Conservation (phyloP, 2,888 invertebrate genomes). For the Idaea biselata region DNA sequence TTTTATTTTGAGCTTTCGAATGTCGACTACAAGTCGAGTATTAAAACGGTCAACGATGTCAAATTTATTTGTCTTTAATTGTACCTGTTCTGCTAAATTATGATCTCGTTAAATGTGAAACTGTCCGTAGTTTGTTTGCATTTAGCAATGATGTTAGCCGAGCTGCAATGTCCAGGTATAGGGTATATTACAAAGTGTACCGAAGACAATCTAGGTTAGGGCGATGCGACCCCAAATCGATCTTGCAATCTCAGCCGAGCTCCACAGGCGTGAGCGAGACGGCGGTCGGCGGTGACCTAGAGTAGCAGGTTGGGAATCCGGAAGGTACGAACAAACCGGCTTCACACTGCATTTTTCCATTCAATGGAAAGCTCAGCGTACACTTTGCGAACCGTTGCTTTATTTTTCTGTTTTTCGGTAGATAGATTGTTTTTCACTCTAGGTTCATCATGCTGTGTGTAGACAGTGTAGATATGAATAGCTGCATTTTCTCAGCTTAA, state of each 20-base stretch:
- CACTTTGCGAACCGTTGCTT: conserved; percentile 50
- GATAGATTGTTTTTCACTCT: conserved; percentile 8
- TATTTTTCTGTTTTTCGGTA: conserved; percentile 45
- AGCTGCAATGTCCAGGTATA: conserved; percentile 19
- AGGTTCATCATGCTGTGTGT: not conserved
- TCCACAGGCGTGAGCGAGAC: conserved; percentile 59
- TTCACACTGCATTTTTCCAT: conserved; percentile 76
- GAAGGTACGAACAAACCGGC: conserved; percentile 77
- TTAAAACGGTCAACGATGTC: not conserved
- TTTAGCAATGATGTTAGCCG: conserved; percentile 10
- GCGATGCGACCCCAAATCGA: conserved; percentile 77
- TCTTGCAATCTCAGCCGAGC: conserved; percentile 56
- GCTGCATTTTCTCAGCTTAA: not conserved
- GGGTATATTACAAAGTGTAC: conserved; percentile 58
- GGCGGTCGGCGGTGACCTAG: conserved; percentile 61
- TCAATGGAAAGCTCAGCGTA: conserved; percentile 75
- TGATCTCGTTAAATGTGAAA: not conserved
- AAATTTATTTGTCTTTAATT: not conserved
- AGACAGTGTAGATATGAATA: not conserved
- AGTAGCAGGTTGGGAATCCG: conserved; percentile 80
- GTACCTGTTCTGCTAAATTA: not conserved
- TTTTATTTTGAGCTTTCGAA: conserved; percentile 1
- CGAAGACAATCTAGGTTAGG: conserved; percentile 75
- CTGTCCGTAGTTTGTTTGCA: conserved; percentile 6
- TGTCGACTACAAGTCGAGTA: not conserved